phyloP scores from a whole-genome alignment of 2,888 invertebrate genomes.

The Dryocosmus kuriphilus region DNA sequence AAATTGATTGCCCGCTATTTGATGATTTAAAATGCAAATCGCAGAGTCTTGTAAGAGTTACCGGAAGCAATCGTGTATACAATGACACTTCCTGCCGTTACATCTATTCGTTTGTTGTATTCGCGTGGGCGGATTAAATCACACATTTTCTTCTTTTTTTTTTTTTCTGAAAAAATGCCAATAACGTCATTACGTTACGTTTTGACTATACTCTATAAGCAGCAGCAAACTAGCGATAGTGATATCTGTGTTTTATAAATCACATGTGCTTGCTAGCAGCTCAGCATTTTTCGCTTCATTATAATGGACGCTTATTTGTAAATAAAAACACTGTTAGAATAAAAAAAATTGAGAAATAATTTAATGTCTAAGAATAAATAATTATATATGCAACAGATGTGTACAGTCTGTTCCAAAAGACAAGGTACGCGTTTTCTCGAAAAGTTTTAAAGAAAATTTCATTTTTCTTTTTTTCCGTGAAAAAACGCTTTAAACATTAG shows the following conservation, averaged over 20 bases:
- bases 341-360: too few species aligned
- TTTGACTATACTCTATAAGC: neutral
- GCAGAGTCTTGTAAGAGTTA: conserved; percentile 1
- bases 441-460: too few species aligned
- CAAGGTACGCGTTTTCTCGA: too few species aligned
- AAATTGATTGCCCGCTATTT: conserved; percentile 3
- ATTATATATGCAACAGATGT: too few species aligned
- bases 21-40: conserved; percentile 10
- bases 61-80: neutral
- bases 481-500: too few species aligned
- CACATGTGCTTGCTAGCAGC: conserved; percentile 32
- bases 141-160: conserved; percentile 4
- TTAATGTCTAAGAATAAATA: too few species aligned
- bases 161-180: conserved; percentile 35
- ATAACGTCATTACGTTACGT: conserved; percentile 15
- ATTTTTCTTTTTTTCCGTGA: too few species aligned
- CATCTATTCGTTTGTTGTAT: neutral
- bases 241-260: conserved; percentile 63
- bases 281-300: neutral
- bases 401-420: neutral
- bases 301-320: neutral
- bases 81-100: conserved; percentile 3
- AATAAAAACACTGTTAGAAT: too few species aligned
- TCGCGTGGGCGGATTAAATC: neutral
- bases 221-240: conserved; percentile 52